phyloP scores from a whole-genome alignment of 2,113 vertebrate genomes.

The Mastomys natalensis region DNA sequence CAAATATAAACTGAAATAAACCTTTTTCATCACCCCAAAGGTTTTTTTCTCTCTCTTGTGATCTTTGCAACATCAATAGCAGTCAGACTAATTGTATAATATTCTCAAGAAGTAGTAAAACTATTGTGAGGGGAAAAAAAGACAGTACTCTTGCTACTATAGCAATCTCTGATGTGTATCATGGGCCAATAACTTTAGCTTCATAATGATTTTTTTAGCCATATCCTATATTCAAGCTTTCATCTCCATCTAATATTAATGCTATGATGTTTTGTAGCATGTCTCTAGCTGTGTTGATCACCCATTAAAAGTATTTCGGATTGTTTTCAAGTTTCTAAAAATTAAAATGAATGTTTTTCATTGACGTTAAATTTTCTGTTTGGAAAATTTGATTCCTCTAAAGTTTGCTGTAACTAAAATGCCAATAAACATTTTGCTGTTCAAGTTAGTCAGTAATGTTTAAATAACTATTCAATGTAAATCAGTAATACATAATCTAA shows the following conservation, averaged over 20 bases:
- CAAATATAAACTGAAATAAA: neutral
- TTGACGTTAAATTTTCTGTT: neutral
- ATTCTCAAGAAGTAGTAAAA: neutral
- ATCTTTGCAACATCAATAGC: neutral
- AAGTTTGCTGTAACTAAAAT: neutral
- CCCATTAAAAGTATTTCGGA: neutral
- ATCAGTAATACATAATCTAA: neutral
- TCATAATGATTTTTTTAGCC: neutral
- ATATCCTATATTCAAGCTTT: neutral
- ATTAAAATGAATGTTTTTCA: neutral
- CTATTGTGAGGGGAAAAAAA: neutral
- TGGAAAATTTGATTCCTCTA: neutral
- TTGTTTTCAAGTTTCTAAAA: neutral
- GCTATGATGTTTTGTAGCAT: neutral
- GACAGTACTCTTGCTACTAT: neutral
- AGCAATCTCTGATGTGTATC: neutral
- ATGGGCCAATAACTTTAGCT: neutral
- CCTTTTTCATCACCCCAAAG: neutral
- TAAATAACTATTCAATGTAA: neutral
- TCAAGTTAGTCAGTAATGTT: neutral
- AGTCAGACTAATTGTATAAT: neutral
- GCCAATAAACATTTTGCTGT: neutral
- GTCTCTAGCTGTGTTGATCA: neutral
- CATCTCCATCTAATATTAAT: neutral
- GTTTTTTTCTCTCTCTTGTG: neutral